phyloP scores from a whole-genome alignment of 2,797 vertebrate genomes.

The Enteromius argenteus region DNA sequence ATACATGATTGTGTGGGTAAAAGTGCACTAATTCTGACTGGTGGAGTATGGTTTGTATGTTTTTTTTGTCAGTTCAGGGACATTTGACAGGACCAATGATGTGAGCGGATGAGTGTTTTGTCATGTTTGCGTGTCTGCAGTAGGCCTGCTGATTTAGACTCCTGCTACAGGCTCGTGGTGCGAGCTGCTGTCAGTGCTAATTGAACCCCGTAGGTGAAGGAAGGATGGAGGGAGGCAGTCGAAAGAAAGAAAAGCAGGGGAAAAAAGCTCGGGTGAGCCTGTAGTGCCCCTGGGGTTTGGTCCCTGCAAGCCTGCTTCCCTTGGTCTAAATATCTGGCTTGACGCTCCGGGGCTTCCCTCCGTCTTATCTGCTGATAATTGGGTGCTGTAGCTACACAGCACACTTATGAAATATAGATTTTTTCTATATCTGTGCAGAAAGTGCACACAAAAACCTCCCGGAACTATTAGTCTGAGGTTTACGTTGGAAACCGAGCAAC shows the following conservation, averaged over 20 bases:
- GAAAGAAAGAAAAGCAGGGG: constrained; percentile 46
- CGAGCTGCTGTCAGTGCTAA: constrained; percentile 79
- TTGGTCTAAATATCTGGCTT: constrained; percentile 82
- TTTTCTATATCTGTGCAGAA: constrained; percentile 68
- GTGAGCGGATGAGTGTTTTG: background rate
- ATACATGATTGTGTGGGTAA: constrained; percentile 32
- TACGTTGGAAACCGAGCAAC: constrained; percentile 17
- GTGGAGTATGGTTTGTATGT: background rate
- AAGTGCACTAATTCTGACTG: constrained; percentile 28
- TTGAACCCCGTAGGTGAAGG: constrained; percentile 84
- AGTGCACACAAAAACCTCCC: constrained; percentile 36
- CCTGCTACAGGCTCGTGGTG: constrained; percentile 75
- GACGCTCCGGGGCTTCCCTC: constrained; percentile 82
- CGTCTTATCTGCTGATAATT: constrained; percentile 86
- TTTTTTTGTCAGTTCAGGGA: constrained; percentile 19
- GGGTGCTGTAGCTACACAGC: constrained; percentile 83
- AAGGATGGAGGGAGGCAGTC: constrained; percentile 62
- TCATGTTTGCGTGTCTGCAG: constrained; percentile 2
- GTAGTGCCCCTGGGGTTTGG: constrained; percentile 78
- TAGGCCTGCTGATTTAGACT: constrained; percentile 68
- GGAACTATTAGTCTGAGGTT: constrained; percentile 41
- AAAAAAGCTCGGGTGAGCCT: constrained; percentile 76
- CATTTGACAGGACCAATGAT: constrained; percentile 10
- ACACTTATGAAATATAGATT: constrained; percentile 87
- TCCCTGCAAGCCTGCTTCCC: constrained; percentile 77